Percentiles rank a stretch among this genome's conserved stretches.
Evolutionary conservation across 2,797 vertebrate genomes (phyloP).

Genomic region (Hippocampus kuda): DNA sequence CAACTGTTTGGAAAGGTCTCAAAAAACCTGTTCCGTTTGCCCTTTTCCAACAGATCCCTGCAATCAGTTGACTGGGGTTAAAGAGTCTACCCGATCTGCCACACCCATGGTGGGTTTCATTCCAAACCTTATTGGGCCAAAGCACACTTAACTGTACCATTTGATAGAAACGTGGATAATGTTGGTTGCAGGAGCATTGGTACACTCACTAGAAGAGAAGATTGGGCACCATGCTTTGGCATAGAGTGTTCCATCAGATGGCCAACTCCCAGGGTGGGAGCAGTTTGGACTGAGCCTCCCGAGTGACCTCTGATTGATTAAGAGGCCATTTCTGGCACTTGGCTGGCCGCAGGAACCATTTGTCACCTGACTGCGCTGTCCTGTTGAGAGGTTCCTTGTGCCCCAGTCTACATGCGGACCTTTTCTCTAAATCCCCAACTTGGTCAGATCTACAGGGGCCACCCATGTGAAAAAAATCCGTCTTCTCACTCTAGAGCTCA

Average conservation of each 20-base stretch:
- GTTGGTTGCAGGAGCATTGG: constrained; percentile 12
- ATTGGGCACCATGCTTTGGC: constrained; percentile 36
- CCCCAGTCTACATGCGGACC: constrained; percentile 38
- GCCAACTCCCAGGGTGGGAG: constrained; percentile 46
- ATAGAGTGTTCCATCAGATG: constrained; percentile 54
- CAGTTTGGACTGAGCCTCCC: constrained; percentile 45
- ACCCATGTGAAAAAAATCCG: constrained; percentile 54
- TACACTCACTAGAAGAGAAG: constrained; percentile 27
- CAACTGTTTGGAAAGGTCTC: neutral
- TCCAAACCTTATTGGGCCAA: neutral
- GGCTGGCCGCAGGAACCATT: constrained; percentile 56
- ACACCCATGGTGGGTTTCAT: neutral
- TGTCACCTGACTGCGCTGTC: constrained; percentile 63
- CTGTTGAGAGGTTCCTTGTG: constrained; percentile 45
- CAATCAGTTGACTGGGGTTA: too few relatives aligned
- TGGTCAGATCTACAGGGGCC: constrained; percentile 36
- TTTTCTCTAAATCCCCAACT: constrained; percentile 43
- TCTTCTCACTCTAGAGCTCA: constrained; percentile 27
- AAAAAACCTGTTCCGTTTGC: neutral
- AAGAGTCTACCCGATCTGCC: too few relatives aligned
- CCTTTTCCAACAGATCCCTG: neutral
- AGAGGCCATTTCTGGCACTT: constrained; percentile 60
- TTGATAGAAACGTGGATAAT: neutral
- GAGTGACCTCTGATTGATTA: constrained; percentile 66
- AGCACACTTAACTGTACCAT: neutral